Base-by-base conservation (phyloP, 2,797 vertebrate species). In the Okamejei kenojei region DNA sequence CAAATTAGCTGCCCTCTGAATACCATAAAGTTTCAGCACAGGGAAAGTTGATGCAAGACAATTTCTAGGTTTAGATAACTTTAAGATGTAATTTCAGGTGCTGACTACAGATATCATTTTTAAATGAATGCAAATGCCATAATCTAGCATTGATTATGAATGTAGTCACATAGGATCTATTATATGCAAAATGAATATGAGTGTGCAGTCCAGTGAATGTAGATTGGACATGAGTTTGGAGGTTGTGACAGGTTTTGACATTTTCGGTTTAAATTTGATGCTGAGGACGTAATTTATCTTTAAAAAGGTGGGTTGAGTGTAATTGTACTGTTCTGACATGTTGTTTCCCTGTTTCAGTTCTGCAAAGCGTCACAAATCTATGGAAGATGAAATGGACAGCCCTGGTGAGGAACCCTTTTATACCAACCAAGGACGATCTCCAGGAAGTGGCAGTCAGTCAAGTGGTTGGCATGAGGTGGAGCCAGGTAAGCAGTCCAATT, bases 341-440 rank as follows among this genome's bases (percentile, higher is more conserved):
- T 92, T 3, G 45, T n/a, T 45, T 54, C 71, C 38, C 23, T 94
- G 23, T 93, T 94, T 32, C 96, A 99, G 98, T 97, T 99, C 98
- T 94, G 98, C 98, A 71, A 99, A 99, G 96, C 98, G 98, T 96
- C 98, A 99, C 96, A 99, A 99, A 96, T 99, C 98, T 95, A 98
- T 99, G 97, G 98, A 99, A 96, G 98, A 99, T 94, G 98, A 99
- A 94, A 98, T 98, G 97, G 98, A 99, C 97, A 99, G 98, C 95
- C 98, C 98, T 7, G 97, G 98, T 13, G 98, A 99, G 95, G 98
- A 99, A 96, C 97, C 98, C 26, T 99, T 98, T 96, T 99, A 99
- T 96, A 97, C 98, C 29, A 97, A 97, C 95, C 98, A 99, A 96
- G 98, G 98, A 17, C 98, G 98, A 68, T 99, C 98, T 90, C 98